Evolutionary conservation across 2,797 vertebrate species (phyloP).

Genomic region (Okamejei kenojei): DNA sequence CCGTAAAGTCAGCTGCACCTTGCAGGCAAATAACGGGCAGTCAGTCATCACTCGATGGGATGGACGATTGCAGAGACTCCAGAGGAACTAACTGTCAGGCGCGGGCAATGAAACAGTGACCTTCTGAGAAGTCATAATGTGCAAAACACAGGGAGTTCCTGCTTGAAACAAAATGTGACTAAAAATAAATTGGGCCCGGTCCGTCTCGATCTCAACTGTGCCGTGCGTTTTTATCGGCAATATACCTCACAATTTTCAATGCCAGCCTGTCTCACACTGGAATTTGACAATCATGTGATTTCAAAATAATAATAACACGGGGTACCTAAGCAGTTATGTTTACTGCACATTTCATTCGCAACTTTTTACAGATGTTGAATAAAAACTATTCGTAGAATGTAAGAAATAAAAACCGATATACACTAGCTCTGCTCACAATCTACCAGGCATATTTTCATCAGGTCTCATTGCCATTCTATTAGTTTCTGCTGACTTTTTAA

Average conservation of each 20-base stretch:
- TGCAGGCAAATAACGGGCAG: background rate
- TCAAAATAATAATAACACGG: background rate
- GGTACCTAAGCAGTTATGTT: background rate
- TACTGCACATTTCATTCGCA: background rate
- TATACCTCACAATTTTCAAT: background rate
- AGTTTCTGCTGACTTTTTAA: too few relatives aligned
- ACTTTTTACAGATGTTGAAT: too few relatives aligned
- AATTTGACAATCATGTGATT: too few relatives aligned
- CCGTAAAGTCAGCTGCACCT: background rate
- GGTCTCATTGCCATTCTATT: too few relatives aligned
- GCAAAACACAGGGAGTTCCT: background rate
- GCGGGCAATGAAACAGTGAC: background rate
- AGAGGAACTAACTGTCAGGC: background rate
- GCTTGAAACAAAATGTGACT: background rate
- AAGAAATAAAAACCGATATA: too few relatives aligned
- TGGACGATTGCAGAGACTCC: background rate
- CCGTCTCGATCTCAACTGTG: background rate
- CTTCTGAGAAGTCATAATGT: background rate
- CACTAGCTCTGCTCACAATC: too few relatives aligned
- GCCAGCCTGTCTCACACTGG: background rate
- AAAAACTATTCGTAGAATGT: too few relatives aligned
- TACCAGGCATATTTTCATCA: too few relatives aligned
- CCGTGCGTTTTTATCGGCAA: background rate
- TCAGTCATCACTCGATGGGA: background rate
- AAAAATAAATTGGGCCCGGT: background rate